Evolutionary conservation across 2,797 vertebrate species (phyloP).

Genomic region (Sebastes vulpes): DNA sequence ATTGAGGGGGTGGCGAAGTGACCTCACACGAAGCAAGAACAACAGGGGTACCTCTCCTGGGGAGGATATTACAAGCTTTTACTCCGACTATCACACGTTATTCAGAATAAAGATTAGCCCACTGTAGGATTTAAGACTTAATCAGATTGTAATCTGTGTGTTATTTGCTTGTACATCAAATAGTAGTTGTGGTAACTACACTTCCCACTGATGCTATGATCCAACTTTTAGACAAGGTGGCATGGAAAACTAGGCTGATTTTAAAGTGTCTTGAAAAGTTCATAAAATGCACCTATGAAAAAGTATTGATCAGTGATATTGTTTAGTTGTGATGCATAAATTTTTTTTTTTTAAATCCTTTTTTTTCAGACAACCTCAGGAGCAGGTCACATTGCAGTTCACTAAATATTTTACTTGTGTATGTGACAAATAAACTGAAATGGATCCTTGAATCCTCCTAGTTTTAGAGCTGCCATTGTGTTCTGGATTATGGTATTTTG

Average conservation of each 20-base stretch:
- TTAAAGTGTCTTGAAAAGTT: not conserved
- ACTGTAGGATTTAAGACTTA: slow-evolving; percentile 13
- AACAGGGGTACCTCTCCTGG: slow-evolving; percentile 23
- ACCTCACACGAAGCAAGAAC: slow-evolving; percentile 46
- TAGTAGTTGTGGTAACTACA: not conserved
- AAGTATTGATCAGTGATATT: not conserved
- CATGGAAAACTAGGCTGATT: not conserved
- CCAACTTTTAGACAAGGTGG: not conserved
- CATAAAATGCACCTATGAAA: not conserved
- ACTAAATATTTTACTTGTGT: not conserved
- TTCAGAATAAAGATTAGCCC: slow-evolving; percentile 24
- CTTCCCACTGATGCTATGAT: not conserved
- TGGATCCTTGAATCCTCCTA: not conserved
- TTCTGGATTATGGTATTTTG: not conserved
- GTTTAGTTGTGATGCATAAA: not conserved
- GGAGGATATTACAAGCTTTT: slow-evolving; percentile 39
- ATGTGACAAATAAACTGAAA: not conserved
- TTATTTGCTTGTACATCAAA: slow-evolving; percentile 14
- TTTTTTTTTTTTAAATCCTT: not conserved
- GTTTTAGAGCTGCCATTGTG: not conserved
- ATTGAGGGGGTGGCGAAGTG: slow-evolving; percentile 35
- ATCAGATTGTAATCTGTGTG: slow-evolving; percentile 20
- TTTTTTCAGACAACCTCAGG: not conserved
- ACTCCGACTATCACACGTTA: not conserved
- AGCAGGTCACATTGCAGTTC: not conserved